Percentiles rank a stretch among this genome's conserved stretches.
phyloP scores from a whole-genome alignment of 2,113 vertebrate genomes.

The Epinephelus lanceolatus region DNA sequence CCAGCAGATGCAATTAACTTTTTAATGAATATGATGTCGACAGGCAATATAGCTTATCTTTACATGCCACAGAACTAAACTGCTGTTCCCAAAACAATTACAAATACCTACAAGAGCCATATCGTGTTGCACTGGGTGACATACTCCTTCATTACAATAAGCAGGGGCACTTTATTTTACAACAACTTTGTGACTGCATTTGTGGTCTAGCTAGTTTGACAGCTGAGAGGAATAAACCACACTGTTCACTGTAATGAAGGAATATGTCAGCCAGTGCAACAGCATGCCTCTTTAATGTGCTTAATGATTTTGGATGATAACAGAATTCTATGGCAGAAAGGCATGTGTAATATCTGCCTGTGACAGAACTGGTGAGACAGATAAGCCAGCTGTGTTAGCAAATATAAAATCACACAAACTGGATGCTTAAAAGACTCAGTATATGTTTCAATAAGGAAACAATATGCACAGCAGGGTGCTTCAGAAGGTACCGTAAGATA shows the following conservation, averaged over 20 bases:
- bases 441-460: neutral
- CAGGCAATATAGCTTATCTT: neutral
- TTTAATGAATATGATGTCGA: neutral
- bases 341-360: neutral
- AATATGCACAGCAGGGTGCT: neutral
- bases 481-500: neutral
- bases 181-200: neutral
- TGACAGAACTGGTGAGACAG: neutral
- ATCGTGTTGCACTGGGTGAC: neutral
- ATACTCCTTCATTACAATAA: neutral
- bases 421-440: neutral
- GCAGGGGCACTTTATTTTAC: neutral
- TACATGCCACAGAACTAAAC: neutral
- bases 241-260: constrained; percentile 11
- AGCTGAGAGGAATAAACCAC: neutral
- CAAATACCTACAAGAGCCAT: neutral
- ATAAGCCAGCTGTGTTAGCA: neutral
- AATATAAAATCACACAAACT: neutral
- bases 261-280: neutral
- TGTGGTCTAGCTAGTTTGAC: neutral
- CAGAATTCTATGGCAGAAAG: neutral
- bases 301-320: neutral
- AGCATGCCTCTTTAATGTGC: neutral
- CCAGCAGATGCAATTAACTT: neutral
- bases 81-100: neutral